A percentile compares a stretch with the other conserved stretches of the same genome.
These are phyloP conservation scores for Motacilla alba DNA, from an alignment of 2,113 vertebrate species.

Conservation along the genomic window DNA sequence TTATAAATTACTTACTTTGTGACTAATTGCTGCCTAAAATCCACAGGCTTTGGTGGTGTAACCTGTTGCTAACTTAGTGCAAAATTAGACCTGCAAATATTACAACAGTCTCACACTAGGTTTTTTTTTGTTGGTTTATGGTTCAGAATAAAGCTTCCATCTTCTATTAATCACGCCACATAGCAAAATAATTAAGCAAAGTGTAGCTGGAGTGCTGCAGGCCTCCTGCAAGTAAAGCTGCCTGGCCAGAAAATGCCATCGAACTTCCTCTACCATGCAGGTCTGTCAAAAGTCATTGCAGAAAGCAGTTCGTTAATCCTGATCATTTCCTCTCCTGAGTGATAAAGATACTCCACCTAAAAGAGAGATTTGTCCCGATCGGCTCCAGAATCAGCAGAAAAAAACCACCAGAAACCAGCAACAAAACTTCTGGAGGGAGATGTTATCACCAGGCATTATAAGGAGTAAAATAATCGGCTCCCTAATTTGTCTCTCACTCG, in stretches of 20 bases:
- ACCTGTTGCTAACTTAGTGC: background rate
- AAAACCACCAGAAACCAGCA: background rate
- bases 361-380: background rate
- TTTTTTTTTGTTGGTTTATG: background rate
- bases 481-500: background rate
- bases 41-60: background rate
- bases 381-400: background rate
- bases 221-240: background rate
- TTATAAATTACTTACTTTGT: background rate
- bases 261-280: background rate
- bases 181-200: background rate
- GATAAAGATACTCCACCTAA: background rate
- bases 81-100: background rate
- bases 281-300: background rate
- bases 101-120: background rate
- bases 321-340: background rate
- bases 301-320: background rate
- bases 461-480: background rate
- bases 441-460: accelerated
- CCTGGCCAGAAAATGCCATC: background rate
- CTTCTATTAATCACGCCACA: background rate
- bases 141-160: background rate
- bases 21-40: background rate
- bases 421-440: background rate
- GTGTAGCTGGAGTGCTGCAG: background rate